Evolutionary conservation across 2,888 invertebrate genomes (phyloP).

Genomic region (Melipona bicolor): DNA sequence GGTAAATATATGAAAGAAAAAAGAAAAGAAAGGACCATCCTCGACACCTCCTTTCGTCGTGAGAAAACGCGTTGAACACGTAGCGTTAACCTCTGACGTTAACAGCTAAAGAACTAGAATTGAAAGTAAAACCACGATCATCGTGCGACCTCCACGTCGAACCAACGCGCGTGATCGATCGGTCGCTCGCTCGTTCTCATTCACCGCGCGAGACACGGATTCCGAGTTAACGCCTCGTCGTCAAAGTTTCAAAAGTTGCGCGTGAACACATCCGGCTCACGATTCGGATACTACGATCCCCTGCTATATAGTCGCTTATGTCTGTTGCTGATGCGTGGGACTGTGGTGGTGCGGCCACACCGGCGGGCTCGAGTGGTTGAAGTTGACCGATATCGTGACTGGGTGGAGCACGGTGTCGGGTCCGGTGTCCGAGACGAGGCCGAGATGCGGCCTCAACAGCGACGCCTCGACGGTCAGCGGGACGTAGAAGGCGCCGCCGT

Average conservation of each 20-base stretch:
- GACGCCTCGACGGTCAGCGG: constrained; percentile 93
- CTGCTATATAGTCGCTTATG: constrained; percentile 45
- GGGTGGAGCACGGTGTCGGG: constrained; percentile 90
- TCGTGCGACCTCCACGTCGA: neutral
- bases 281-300: neutral
- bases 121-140: constrained; percentile 20
- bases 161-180: neutral
- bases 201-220: neutral
- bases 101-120: constrained; percentile 43
- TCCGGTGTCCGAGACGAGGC: constrained; percentile 82
- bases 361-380: constrained; percentile 82
- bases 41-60: constrained; percentile 46
- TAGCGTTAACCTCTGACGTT: constrained; percentile 19
- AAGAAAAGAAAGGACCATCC: constrained; percentile 40
- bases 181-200: neutral
- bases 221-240: neutral
- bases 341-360: constrained; percentile 80
- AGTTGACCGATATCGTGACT: constrained; percentile 95
- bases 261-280: neutral
- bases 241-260: no score
- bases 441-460: constrained; percentile 88
- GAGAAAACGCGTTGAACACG: constrained; percentile 5
- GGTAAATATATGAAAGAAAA: constrained; percentile 67
- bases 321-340: constrained; percentile 77
- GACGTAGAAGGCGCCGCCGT: constrained; percentile 95